Conservation (phyloP, 92 coral and sea anemone species). For the Virgularia gustaviana region DNA sequence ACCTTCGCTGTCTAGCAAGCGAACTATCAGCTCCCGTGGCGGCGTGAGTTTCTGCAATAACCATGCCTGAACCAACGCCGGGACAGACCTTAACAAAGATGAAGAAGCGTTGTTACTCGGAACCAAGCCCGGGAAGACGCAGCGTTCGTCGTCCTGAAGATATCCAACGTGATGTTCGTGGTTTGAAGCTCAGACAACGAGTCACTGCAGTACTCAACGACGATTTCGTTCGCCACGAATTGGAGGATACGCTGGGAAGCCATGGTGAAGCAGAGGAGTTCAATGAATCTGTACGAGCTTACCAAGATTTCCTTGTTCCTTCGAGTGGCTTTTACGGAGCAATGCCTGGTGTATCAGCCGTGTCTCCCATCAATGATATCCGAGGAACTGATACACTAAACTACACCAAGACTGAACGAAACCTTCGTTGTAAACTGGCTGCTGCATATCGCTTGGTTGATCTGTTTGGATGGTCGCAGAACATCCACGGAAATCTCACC, state of each 20-base stretch:
- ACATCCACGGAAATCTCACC: conserved; percentile 45
- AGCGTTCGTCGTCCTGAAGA: conserved; percentile 71
- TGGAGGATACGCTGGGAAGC: conserved; percentile 73
- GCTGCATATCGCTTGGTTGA: conserved; percentile 67
- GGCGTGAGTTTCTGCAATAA: too few relatives aligned
- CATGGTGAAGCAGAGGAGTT: conserved; percentile 61
- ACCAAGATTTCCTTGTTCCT: conserved; percentile 82
- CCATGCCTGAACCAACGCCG: conserved; percentile 31
- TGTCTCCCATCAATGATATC: conserved; percentile 70
- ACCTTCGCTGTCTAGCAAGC: too few relatives aligned
- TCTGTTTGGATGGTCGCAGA: conserved; percentile 59
- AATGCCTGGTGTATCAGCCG: conserved; percentile 34
- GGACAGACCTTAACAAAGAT: conserved; percentile 36
- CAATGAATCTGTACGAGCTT: conserved; percentile 65
- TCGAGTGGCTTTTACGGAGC: conserved; percentile 57
- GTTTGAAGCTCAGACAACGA: conserved; percentile 86
- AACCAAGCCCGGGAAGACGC: conserved; percentile 61
- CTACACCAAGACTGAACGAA: conserved; percentile 70
- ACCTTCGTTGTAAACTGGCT: conserved; percentile 76
- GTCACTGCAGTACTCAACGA: conserved; percentile 76
- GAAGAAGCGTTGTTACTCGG: conserved; percentile 66
- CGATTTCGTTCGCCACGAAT: conserved; percentile 78
- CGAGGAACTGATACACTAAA: conserved; percentile 74
- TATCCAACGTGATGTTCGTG: conserved; percentile 87
- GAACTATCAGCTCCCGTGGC: too few relatives aligned